Conservation (phyloP, 2,888 invertebrate genomes). For the Balanococcus diminutus region DNA sequence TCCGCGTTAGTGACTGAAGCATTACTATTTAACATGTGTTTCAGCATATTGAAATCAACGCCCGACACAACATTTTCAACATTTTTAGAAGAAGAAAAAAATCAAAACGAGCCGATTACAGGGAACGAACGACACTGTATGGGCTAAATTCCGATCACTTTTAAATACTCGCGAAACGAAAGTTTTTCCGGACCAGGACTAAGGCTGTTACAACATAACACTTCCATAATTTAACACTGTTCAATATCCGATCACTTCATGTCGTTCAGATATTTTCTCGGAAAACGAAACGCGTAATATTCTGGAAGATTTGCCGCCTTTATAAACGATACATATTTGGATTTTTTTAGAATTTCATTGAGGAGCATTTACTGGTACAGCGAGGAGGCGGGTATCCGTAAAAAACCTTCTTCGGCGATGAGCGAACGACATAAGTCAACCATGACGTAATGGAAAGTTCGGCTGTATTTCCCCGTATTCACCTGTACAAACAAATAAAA, state of each 20-base stretch:
- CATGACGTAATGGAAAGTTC: slow-evolving; percentile 27
- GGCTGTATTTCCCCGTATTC: not conserved
- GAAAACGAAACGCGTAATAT: not conserved
- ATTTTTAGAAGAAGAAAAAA: not conserved
- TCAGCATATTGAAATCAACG: slow-evolving; percentile 40
- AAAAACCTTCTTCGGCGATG: not conserved
- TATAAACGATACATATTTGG: not conserved
- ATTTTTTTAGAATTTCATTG: not conserved
- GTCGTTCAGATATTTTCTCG: not conserved
- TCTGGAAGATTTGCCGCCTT: not conserved
- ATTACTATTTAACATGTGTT: slow-evolving; percentile 46
- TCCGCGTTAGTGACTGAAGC: not conserved
- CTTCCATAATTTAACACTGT: slow-evolving; percentile 58
- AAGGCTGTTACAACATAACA: slow-evolving; percentile 61
- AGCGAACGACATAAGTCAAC: slow-evolving; percentile 1
- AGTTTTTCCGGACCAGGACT: slow-evolving; percentile 59
- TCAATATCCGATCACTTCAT: not conserved
- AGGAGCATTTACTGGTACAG: not conserved
- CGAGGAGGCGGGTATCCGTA: not conserved
- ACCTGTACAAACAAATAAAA: slow-evolving; percentile 41
- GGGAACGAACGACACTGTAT: not conserved
- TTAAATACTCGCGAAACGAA: not conserved
- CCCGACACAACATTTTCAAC: not conserved
- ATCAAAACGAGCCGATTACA: not conserved
- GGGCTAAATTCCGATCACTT: not conserved